Percentiles rank a stretch among this genome's conserved stretches.
These are phyloP conservation scores for Diabrotica balteata DNA, from an alignment of 2,888 invertebrate genomes.

Conservation along the genomic window DNA sequence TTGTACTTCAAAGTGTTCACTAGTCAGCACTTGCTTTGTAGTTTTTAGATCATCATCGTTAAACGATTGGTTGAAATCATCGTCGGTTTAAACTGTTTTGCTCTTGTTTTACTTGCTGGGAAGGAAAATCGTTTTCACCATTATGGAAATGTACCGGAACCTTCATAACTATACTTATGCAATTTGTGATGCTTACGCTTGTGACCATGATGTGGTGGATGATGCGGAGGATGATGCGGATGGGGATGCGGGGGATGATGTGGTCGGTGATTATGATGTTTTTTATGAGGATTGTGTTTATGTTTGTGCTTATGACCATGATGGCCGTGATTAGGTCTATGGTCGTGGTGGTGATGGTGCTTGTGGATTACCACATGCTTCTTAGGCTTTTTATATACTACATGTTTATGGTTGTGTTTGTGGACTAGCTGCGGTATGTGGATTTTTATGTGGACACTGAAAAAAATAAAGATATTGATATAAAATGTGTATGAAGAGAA, in stretches of 20 bases:
- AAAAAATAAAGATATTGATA: conserved; percentile 26
- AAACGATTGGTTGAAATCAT: neutral
- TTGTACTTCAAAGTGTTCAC: conserved; percentile 37
- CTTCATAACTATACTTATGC: conserved; percentile 3
- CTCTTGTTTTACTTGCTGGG: conserved; percentile 31
- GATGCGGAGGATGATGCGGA: too few species aligned
- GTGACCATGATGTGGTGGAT: conserved; percentile 37
- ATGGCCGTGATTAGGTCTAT: conserved; percentile 66
- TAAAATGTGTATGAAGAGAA: too few species aligned
- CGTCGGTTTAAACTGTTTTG: neutral
- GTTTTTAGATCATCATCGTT: conserved; percentile 36
- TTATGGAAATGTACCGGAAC: too few species aligned
- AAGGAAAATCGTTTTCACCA: conserved; percentile 12
- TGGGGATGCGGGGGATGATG: neutral
- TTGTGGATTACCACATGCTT: conserved; percentile 35
- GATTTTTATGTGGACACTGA: conserved; percentile 48
- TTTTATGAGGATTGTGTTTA: conserved; percentile 14
- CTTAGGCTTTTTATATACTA: conserved; percentile 35
- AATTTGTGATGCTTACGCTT: conserved; percentile 43
- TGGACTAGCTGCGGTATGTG: conserved; percentile 43
- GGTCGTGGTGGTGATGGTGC: conserved; percentile 38
- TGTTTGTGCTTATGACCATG: conserved; percentile 64
- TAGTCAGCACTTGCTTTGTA: conserved; percentile 36
- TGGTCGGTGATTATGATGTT: too few species aligned
- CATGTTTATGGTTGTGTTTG: conserved; percentile 36